Evolutionary conservation across 2,797 vertebrate species (phyloP).

Genomic region (Myioborus melanocephalus): DNA sequence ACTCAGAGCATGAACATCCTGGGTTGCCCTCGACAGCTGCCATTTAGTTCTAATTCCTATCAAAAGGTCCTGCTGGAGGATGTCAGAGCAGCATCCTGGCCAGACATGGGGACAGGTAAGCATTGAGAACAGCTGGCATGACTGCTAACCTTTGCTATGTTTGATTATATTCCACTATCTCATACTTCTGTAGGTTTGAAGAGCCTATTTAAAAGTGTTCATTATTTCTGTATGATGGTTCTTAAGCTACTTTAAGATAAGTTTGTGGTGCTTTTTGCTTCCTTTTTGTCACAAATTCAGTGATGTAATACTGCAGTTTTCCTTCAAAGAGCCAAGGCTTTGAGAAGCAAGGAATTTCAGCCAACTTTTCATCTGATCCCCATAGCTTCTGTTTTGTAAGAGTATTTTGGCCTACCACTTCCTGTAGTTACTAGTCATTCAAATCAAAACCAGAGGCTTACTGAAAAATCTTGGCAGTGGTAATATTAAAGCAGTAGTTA

Average conservation of each 20-base stretch:
- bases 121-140: not conserved
- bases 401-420: not conserved
- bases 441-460: not conserved
- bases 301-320: not conserved
- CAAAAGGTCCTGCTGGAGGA: not conserved
- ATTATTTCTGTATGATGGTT: not conserved
- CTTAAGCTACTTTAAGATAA: not conserved
- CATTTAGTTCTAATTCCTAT: not conserved
- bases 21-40: not conserved
- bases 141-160: not conserved
- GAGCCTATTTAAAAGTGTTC: not conserved
- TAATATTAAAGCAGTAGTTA: not conserved
- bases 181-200: not conserved
- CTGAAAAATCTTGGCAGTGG: not conserved
- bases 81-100: not conserved
- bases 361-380: not conserved
- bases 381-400: not conserved
- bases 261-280: not conserved
- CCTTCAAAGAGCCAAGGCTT: not conserved
- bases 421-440: not conserved
- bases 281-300: not conserved
- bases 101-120: not conserved
- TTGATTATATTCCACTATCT: not conserved
- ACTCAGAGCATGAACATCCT: not conserved
- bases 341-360: not conserved